phyloP scores from a whole-genome alignment of 92 coral and sea anemone species.

The Bergia puertoricense region DNA sequence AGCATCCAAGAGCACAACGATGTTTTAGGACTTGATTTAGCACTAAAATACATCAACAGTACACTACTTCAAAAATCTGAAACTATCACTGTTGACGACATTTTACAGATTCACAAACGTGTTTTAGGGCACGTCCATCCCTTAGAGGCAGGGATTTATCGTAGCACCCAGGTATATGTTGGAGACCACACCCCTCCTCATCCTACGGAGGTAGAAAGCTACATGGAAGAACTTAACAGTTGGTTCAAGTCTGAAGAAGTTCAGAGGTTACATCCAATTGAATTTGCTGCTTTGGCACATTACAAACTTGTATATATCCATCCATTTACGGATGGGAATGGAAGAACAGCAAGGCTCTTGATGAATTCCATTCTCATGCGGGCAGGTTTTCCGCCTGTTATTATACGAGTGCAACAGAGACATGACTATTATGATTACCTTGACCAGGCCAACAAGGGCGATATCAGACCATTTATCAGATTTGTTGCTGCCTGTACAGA shows the following conservation, averaged over 20 bases:
- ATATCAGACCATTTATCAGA: conserved; percentile 92
- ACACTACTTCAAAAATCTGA: conserved; percentile 80
- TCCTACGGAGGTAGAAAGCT: conserved; percentile 83
- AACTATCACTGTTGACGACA: conserved; percentile 69
- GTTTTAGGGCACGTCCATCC: conserved; percentile 96
- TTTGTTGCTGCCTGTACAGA: conserved; percentile 96
- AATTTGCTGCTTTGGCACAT: conserved; percentile 96
- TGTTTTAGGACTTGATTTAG: conserved; percentile 95
- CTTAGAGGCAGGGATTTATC: conserved; percentile 86
- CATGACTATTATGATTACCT: conserved; percentile 85
- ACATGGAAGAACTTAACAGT: conserved; percentile 82
- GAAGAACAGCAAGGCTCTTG: conserved; percentile 85
- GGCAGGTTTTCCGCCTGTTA: conserved; percentile 99
- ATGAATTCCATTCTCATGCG: conserved; percentile 99
- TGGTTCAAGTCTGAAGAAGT: conserved; percentile 87
- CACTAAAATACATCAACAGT: conserved; percentile 86
- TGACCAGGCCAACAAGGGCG: conserved; percentile 95
- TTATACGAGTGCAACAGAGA: conserved; percentile 80
- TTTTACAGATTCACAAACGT: conserved; percentile 80
- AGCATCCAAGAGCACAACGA: conserved; percentile 95
- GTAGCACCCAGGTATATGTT: conserved; percentile 91
- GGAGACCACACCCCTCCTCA: conserved; percentile 91
- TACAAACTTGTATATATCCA: conserved; percentile 95
- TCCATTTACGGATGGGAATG: conserved; percentile 99
- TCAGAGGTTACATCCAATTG: conserved; percentile 82